Evolutionary conservation across 2,113 vertebrate species (phyloP), one percentile per base, ranked within the genome.

Genomic region (Nesoenas mayeri): DNA sequence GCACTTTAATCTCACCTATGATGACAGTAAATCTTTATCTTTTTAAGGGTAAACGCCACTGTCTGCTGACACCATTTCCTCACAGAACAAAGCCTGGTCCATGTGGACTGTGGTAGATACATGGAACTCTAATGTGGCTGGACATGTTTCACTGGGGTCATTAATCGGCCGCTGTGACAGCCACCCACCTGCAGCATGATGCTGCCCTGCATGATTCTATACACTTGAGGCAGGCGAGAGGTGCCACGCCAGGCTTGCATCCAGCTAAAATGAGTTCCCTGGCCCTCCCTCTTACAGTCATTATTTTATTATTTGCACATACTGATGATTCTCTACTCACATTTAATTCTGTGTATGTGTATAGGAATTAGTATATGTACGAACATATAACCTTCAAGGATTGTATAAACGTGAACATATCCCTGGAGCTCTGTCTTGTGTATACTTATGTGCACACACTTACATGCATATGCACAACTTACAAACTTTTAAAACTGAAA

Each of bases 21-120:
- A 99, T 99, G 99, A 99, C 99, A 99, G 99, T 99, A 99, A 99
- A 99, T 99, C 99, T 99, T 99, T 99, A 99, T 99, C 99, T 99
- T 99, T 99, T 99, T 99, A 99, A 99, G 99, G 98, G 99, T 99
- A 99, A 99, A 99, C 98, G 98, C 98, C 98, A 98, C 98, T 98
- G 98, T 98, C 99, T 98, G 98, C 98, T 99, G 99, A 99, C 99
- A 99, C 99, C 98, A 99, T 99, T 99, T 99, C 99, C 99, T 99
- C 98, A 64, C 98, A 99, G 99, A 99, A 99, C 99, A 99, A 99
- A 99, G 99, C 99, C 98, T 96, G 98, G 99, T 98, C 99, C 98
- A 93, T 98, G 98, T 98, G 99, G 99, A 99, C 98, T 98, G 96
- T 96, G 97, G 98, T 98, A 99, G 99, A 99, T 99, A 99, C 99